Conservation (phyloP, 2,113 vertebrate species). For the Lasiurus cinereus region DNA sequence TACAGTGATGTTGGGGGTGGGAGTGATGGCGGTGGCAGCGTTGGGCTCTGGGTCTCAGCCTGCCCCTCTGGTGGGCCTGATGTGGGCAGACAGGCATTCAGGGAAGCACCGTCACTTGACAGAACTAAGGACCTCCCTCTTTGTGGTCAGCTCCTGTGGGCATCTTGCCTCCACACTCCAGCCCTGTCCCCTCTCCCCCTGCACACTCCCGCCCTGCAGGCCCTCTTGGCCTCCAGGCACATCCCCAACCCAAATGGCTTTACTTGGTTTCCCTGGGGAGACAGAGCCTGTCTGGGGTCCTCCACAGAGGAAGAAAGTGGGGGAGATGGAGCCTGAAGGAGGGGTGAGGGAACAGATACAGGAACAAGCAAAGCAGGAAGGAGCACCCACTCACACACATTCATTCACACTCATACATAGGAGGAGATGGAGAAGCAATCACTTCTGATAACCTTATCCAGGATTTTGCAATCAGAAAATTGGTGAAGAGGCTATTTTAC, state of each 20-base stretch:
- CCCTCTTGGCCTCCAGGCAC: not conserved
- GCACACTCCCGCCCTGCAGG: not conserved
- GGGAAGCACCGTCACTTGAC: not conserved
- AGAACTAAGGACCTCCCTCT: not conserved
- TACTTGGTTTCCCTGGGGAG: not conserved
- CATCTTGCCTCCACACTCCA: not conserved
- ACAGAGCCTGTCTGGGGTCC: not conserved
- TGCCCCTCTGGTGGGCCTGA: not conserved
- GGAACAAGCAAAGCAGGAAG: not conserved
- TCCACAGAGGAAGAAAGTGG: not conserved
- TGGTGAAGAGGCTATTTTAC: not conserved
- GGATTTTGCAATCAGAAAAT: not conserved
- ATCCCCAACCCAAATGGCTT: not conserved
- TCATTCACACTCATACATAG: no score
- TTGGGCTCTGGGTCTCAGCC: not conserved
- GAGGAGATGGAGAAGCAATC: not conserved
- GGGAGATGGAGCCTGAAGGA: not conserved
- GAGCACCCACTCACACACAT: not conserved
- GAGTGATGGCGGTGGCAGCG: not conserved
- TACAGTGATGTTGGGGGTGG: no score
- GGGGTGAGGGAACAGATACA: not conserved
- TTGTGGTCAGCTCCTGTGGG: rapidly evolving
- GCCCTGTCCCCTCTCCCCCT: rapidly evolving
- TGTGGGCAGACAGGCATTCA: not conserved
- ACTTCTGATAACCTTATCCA: not conserved